Conservation (phyloP, 2,113 vertebrate genomes). For the Plecotus auritus region DNA sequence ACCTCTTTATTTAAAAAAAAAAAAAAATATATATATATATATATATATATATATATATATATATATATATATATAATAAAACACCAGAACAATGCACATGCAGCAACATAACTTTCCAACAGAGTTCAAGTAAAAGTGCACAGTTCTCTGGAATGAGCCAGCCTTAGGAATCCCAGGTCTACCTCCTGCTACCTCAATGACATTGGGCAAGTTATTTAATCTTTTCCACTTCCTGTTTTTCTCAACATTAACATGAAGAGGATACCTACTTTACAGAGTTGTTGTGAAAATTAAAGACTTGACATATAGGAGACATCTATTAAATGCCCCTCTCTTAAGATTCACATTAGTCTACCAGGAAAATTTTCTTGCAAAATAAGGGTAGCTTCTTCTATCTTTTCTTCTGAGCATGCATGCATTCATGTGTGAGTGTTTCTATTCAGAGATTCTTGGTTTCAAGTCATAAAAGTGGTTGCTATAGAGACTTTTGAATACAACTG, state of each 20-base stretch:
- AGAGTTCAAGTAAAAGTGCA: not conserved
- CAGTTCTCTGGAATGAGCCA: not conserved
- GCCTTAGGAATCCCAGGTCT: not conserved
- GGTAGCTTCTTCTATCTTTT: slow-evolving; percentile 38
- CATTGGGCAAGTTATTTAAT: not conserved
- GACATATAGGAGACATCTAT: slow-evolving; percentile 20
- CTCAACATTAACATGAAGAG: not conserved
- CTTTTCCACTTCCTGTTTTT: not conserved
- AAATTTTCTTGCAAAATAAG: slow-evolving; percentile 61
- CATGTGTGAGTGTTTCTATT: slow-evolving; percentile 75
- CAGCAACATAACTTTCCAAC: not conserved
- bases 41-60: too few relatives aligned
- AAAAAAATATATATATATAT: not conserved
- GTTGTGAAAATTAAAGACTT: slow-evolving; percentile 15
- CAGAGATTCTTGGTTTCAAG: slow-evolving; percentile 76
- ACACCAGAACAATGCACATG: not conserved
- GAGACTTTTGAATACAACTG: slow-evolving; percentile 82
- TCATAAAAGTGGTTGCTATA: slow-evolving; percentile 84
- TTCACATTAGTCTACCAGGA: slow-evolving; percentile 39
- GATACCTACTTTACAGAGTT: not conserved
- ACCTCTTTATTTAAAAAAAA: not conserved
- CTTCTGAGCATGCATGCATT: slow-evolving; percentile 41
- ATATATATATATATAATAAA: not conserved
- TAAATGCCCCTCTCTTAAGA: slow-evolving; percentile 44
- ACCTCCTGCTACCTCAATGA: not conserved